Evolutionary conservation across 2,888 invertebrate species (phyloP), one percentile per base, ranked within the genome.

Genomic region (Synanthedon vespiformis): DNA sequence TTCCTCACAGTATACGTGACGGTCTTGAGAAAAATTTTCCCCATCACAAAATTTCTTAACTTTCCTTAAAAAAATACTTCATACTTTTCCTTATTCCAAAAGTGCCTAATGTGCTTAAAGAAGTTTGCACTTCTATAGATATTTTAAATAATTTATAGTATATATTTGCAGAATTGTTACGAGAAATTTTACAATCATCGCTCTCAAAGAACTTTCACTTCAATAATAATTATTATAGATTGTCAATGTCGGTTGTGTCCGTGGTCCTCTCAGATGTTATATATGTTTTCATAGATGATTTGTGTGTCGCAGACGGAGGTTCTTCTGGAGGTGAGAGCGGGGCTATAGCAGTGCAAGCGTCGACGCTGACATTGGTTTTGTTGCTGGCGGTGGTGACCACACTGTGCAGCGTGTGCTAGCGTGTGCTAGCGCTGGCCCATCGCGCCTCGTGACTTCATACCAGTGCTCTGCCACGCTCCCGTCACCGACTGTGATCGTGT

Each of bases 401-500:
- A 63, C 63, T 54, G 60, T 62, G 64, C 64, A 63, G 55, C 22
- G 4, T 22, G 5, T 22, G 59, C 55, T 50, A 54, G 56, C 54
- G 52, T 55, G 51, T 52, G 56, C 50, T 54, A 51, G 58, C 77
- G 74, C 77, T 72, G 75, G 79, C 76, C 74, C 72, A 74, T 76
- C 48, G 52, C 49, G 55, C 16, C 47, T 53, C 48, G 11, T 14
- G 51, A 18, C 51, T 41, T 51, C 48, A 47, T 48, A 52, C 53
- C 40, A 44, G 50, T 48, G 49, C 52, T 51, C 22, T 58, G 61
- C 55, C 52, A 18, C 54, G 58, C 55, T 55, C 56, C 41, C 82
- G 79, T 62, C 85, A 81, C 81, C 80, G 85, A 72, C 77, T 78
- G 79, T 80, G 79, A 78, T 75, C 70, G 72, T 75, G 74, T 75